Evolutionary conservation across 2,888 invertebrate species (phyloP).

Genomic region (Corbicula japonica): DNA sequence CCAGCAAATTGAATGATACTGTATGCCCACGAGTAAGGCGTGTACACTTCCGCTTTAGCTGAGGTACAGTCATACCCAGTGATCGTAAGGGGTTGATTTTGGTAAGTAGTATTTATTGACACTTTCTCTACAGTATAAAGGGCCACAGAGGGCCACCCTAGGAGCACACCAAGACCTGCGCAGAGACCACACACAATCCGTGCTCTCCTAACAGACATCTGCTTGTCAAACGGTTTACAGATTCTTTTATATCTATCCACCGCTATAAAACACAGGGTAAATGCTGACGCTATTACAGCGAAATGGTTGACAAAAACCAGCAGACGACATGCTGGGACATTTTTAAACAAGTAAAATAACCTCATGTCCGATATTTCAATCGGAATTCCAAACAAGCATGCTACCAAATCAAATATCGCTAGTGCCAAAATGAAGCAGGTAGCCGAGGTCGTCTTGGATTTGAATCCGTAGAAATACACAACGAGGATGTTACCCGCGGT

Average conservation of each 20-base stretch:
- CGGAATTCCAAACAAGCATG: conserved; percentile 76
- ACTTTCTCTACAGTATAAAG: conserved; percentile 73
- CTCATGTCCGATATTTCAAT: conserved; percentile 77
- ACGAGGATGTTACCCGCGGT: conserved; percentile 74
- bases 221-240: conserved; percentile 76
- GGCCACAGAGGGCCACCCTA: conserved; percentile 71
- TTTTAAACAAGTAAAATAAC: conserved; percentile 72
- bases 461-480: conserved; percentile 73
- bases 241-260: conserved; percentile 78
- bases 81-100: conserved; percentile 23
- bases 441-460: conserved; percentile 76
- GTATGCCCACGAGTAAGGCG: conserved; percentile 71
- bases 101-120: conserved; percentile 54
- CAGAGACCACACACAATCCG: conserved; percentile 59
- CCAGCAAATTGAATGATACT: conserved; percentile 72
- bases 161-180: conserved; percentile 48
- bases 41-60: conserved; percentile 61
- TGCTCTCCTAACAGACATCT: conserved; percentile 70
- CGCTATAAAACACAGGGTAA: conserved; percentile 74
- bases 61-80: conserved; percentile 77
- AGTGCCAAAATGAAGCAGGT: conserved; percentile 76
- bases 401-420: conserved; percentile 74
- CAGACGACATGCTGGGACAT: conserved; percentile 69
- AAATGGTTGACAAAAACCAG: conserved; percentile 74
- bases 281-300: conserved; percentile 72